Conservation (phyloP, 2,888 invertebrate species). For the Eristalis intricaria region DNA sequence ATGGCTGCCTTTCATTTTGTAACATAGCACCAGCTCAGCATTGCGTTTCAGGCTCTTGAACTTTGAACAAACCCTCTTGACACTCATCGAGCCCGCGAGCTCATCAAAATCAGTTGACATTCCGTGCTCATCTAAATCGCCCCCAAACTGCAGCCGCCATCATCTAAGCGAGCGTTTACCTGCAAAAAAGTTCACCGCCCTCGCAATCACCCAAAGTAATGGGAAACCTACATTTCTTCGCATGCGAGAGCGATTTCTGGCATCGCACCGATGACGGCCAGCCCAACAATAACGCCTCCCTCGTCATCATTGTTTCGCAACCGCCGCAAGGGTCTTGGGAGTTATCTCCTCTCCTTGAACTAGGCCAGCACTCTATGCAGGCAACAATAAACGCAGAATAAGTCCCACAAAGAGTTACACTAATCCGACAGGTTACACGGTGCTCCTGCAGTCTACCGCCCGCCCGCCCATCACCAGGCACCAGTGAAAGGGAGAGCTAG, state of each 20-base stretch:
- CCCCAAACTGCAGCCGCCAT: too few species aligned
- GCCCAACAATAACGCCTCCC: neutral
- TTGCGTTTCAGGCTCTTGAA: too few species aligned
- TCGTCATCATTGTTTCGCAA: neutral
- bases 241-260: neutral
- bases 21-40: too few species aligned
- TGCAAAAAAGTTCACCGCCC: neutral
- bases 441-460: neutral
- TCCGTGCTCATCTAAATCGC: too few species aligned
- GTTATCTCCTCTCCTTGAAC: neutral
- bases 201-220: neutral
- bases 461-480: neutral
- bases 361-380: neutral
- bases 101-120: too few species aligned
- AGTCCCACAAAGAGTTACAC: slow-evolving; percentile 29
- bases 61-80: too few species aligned
- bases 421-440: slow-evolving; percentile 44
- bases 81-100: too few species aligned
- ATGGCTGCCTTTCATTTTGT: too few species aligned
- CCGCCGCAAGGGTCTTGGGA: neutral
- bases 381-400: slow-evolving; percentile 42
- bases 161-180: neutral
- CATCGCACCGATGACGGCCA: neutral
- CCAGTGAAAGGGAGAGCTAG: neutral
- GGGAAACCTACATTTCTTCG: neutral